phyloP scores from a whole-genome alignment of 2,888 invertebrate genomes.

The Elysia crispata region DNA sequence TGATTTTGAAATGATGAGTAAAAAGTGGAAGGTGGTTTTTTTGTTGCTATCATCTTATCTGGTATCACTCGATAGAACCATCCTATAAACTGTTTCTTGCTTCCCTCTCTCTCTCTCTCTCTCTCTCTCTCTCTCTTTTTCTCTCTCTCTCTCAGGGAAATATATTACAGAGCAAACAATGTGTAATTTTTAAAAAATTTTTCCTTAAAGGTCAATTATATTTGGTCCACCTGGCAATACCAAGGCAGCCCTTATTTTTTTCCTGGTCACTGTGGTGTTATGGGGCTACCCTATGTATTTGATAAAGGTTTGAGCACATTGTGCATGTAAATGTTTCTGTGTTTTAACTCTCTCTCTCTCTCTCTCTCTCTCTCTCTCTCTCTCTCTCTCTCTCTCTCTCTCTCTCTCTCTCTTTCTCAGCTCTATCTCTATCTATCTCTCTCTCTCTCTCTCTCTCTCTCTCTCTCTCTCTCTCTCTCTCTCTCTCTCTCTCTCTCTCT shows the following conservation, averaged over 20 bases:
- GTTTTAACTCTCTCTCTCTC: no score
- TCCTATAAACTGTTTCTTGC: no score
- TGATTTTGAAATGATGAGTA: background rate
- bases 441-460: no score
- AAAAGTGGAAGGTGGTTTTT: background rate
- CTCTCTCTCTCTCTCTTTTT: background rate
- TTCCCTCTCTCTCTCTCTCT: no score
- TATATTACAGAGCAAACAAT: background rate
- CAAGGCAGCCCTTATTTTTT: conserved; percentile 90
- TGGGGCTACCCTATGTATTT: conserved; percentile 98
- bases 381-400: no score
- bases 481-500: no score
- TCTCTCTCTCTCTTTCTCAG: no score
- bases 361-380: no score
- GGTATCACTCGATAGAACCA: no score
- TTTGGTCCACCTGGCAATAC: conserved; percentile 95
- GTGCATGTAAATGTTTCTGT: no score
- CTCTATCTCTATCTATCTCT: no score
- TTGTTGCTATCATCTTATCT: background rate
- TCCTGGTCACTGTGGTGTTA: conserved; percentile 89
- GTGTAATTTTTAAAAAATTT: background rate
- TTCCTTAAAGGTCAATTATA: conserved; percentile 83
- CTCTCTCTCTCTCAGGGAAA: background rate
- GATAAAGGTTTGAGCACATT: conserved; percentile 81
- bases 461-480: no score